A percentile compares a stretch with the other conserved stretches of the same genome.
phyloP scores from a whole-genome alignment of 2,888 invertebrate species.

The Lithosia quadra region DNA sequence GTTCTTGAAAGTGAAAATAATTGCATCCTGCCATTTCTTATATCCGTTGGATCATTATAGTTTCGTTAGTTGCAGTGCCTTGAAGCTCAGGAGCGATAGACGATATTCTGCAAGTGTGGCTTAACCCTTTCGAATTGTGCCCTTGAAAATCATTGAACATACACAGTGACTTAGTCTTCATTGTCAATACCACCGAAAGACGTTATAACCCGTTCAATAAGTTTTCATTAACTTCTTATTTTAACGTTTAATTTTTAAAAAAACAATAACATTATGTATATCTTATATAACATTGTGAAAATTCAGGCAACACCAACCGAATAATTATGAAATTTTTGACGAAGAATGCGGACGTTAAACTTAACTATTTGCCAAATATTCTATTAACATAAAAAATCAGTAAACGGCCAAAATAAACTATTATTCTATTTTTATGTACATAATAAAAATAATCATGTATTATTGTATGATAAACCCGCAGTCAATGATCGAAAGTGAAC shows the following conservation, averaged over 20 bases:
- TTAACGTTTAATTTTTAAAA: neutral
- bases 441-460: conserved; percentile 36
- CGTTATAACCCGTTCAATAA: too few species aligned
- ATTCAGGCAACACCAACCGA: neutral
- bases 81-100: too few species aligned
- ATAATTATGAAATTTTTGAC: neutral
- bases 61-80: too few species aligned
- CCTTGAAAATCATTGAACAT: too few species aligned
- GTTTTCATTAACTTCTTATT: neutral
- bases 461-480: conserved; percentile 51
- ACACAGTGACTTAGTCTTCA: too few species aligned
- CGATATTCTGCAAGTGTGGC: too few species aligned
- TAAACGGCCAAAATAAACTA: neutral
- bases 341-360: conserved; percentile 4
- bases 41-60: too few species aligned
- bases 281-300: neutral
- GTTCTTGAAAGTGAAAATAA: too few species aligned
- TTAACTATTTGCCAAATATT: conserved; percentile 1
- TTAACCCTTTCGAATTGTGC: too few species aligned
- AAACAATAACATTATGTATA: neutral
- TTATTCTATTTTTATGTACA: neutral
- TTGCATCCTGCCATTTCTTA: too few species aligned
- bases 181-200: too few species aligned
- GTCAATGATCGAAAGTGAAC: conserved; percentile 76
- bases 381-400: neutral